These are phyloP conservation scores for Stichopus horrens DNA, from an alignment of 53 echinoderm and acorn worm genomes.

Conservation along the genomic window DNA sequence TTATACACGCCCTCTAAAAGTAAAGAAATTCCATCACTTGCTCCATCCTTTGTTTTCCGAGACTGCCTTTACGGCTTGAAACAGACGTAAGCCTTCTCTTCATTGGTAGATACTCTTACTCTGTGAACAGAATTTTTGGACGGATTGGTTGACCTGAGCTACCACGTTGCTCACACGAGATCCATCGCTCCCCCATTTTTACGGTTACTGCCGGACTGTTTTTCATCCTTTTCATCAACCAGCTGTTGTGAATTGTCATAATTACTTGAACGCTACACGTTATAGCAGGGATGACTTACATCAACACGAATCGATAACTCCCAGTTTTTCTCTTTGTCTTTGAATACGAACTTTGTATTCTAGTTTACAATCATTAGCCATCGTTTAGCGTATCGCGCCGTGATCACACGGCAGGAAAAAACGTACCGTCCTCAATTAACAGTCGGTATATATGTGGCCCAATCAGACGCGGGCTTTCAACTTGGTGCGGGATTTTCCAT, in stretches of 20 bases:
- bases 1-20: neutral
- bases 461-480: conserved; percentile 9
- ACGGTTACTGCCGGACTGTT: neutral
- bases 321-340: too few relatives aligned
- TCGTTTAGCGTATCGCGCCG: too few relatives aligned
- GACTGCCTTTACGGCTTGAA: neutral
- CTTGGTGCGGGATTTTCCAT: neutral
- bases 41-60: neutral
- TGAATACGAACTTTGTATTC: too few relatives aligned
- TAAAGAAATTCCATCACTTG: neutral
- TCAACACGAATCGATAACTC: too few relatives aligned
- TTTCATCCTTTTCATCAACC: neutral
- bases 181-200: neutral
- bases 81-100: neutral
- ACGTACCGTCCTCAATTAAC: neutral
- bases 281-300: too few relatives aligned
- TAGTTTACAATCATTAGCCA: too few relatives aligned
- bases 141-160: neutral
- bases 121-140: neutral
- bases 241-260: neutral
- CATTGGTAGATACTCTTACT: neutral
- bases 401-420: too few relatives aligned
- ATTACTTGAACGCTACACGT: too few relatives aligned
- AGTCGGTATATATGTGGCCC: neutral
- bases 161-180: neutral